Percentiles rank a stretch among this genome's conserved stretches.
These are phyloP conservation scores for Cyprinella venusta DNA, from an alignment of 2,797 vertebrate genomes.

Conservation along the genomic window DNA sequence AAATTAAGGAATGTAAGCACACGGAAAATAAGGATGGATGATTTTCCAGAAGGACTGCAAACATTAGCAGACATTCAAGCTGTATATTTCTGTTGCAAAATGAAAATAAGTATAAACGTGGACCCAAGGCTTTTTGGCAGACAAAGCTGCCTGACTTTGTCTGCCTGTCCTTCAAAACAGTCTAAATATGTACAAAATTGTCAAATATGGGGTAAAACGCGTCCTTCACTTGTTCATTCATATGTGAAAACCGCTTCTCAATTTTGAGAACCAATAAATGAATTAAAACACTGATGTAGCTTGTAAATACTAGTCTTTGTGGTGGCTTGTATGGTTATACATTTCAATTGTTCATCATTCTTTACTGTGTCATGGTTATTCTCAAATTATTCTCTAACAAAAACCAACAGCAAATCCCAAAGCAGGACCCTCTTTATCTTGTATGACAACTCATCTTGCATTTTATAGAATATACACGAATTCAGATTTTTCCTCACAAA, in stretches of 20 bases:
- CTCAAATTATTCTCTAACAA: conserved; percentile 13
- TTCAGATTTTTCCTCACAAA: neutral
- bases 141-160: conserved; percentile 1
- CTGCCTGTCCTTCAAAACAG: conserved; percentile 21
- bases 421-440: neutral
- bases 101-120: conserved; percentile 31
- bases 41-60: conserved; percentile 37
- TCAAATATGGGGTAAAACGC: conserved; percentile 6
- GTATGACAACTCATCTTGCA: neutral
- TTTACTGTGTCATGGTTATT: neutral
- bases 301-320: neutral
- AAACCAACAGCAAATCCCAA: neutral
- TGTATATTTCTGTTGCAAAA: conserved; percentile 48
- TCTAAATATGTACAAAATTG: conserved; percentile 19
- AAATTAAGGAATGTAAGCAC: conserved; percentile 51
- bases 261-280: neutral
- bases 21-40: conserved; percentile 33
- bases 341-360: neutral
- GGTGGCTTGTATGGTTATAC: neutral
- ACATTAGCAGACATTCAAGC: conserved; percentile 26
- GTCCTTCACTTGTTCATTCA: conserved; percentile 19
- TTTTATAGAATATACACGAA: neutral
- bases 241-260: neutral
- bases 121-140: conserved; percentile 33
- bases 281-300: neutral